Evolutionary conservation across 2,888 invertebrate genomes (phyloP).

Genomic region (Nomada lathburiana): DNA sequence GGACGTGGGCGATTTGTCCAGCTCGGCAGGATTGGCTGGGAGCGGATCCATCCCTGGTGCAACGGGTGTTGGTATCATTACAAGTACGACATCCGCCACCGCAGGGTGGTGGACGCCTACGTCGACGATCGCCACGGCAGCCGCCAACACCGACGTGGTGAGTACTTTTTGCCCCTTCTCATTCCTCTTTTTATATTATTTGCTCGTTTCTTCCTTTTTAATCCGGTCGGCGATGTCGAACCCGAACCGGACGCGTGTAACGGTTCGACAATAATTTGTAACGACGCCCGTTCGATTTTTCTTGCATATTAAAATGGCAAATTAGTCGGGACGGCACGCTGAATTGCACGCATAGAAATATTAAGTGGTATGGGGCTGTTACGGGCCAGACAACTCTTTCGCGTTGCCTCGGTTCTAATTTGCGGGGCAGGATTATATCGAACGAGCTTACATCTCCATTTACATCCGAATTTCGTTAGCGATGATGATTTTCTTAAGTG

Average conservation of each 20-base stretch:
- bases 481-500: too few species aligned
- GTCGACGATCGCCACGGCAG: constrained; percentile 78
- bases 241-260: neutral
- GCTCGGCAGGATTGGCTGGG: constrained; percentile 77
- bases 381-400: too few species aligned
- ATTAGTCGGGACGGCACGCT: too few species aligned
- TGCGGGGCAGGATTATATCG: too few species aligned
- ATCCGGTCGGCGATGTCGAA: neutral
- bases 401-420: too few species aligned
- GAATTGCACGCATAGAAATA: too few species aligned
- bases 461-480: too few species aligned
- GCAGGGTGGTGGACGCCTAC: constrained; percentile 82
- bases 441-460: too few species aligned
- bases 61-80: constrained; percentile 77
- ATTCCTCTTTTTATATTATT: neutral
- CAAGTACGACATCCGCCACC: constrained; percentile 72
- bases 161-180: constrained; percentile 54
- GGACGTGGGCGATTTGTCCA: constrained; percentile 81
- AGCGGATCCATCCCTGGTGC: constrained; percentile 79
- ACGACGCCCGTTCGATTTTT: neutral
- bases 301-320: too few species aligned
- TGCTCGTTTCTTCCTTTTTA: neutral
- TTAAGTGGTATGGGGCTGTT: too few species aligned
- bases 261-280: neutral
- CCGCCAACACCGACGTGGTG: constrained; percentile 82